A percentile compares a stretch with the other conserved stretches of the same genome.
Evolutionary conservation across 2,797 vertebrate species (phyloP).

Genomic region (Iguana delicatissima): DNA sequence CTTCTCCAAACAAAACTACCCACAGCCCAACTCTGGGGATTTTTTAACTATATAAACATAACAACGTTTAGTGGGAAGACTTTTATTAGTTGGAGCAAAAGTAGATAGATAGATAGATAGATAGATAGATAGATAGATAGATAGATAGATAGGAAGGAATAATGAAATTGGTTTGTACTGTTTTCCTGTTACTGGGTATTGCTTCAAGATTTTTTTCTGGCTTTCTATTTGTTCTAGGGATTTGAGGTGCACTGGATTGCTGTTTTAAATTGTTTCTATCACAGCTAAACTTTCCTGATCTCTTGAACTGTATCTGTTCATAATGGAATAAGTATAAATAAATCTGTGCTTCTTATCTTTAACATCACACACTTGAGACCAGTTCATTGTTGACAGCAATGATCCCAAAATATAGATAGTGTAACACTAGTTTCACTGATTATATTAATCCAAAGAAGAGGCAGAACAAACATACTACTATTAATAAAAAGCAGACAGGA

Average conservation of each 20-base stretch:
- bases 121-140: no score
- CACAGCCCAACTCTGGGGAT: neutral
- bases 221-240: neutral
- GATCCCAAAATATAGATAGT: neutral
- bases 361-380: neutral
- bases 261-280: neutral
- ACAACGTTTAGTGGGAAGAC: neutral
- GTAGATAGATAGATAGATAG: no score
- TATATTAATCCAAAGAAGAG: neutral
- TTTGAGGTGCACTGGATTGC: neutral
- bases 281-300: neutral
- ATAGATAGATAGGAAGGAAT: neutral
- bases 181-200: neutral
- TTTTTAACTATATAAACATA: neutral
- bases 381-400: neutral
- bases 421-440: neutral
- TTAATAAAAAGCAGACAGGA: neutral
- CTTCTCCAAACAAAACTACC: neutral
- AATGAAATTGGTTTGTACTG: neutral
- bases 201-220: neutral
- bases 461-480: neutral
- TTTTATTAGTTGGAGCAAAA: neutral
- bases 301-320: neutral
- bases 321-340: neutral
- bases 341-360: conserved; percentile 11